Evolutionary conservation across 2,113 vertebrate genomes (phyloP).

Genomic region (Archocentrus centrarchus): DNA sequence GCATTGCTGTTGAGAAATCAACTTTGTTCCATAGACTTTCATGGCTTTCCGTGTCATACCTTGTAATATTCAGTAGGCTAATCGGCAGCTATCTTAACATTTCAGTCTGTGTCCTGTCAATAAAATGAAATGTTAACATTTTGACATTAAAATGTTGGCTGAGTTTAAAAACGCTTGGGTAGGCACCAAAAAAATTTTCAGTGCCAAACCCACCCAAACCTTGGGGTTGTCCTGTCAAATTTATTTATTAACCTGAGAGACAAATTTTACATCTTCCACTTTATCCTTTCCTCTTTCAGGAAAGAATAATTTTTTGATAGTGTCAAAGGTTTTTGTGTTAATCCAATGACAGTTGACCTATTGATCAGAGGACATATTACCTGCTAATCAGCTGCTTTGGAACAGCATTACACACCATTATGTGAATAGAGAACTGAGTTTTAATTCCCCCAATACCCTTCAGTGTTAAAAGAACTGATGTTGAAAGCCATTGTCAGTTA

Average conservation of each 20-base stretch:
- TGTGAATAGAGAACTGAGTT: slow-evolving; percentile 7
- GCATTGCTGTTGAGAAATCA: neutral
- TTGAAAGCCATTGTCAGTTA: neutral
- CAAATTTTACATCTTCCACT: neutral
- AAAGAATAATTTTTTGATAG: neutral
- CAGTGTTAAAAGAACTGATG: neutral
- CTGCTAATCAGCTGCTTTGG: slow-evolving; percentile 15
- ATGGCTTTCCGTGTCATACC: neutral
- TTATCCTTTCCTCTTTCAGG: neutral
- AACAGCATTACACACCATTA: neutral
- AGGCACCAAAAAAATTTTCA: neutral
- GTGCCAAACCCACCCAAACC: neutral
- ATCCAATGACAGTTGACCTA: neutral
- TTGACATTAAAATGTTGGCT: neutral
- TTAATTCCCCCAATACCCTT: slow-evolving; percentile 2
- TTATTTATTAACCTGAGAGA: neutral
- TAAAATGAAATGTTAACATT: neutral
- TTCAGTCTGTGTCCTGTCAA: neutral
- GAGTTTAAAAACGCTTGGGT: neutral
- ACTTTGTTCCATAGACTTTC: neutral
- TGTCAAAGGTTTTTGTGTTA: slow-evolving; percentile 2
- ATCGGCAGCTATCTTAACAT: neutral
- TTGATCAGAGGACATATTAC: slow-evolving; percentile 27
- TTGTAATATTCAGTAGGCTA: neutral
- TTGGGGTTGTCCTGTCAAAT: neutral